Evolutionary conservation across 2,113 vertebrate genomes (phyloP).

Genomic region (Crotalus helleri): DNA sequence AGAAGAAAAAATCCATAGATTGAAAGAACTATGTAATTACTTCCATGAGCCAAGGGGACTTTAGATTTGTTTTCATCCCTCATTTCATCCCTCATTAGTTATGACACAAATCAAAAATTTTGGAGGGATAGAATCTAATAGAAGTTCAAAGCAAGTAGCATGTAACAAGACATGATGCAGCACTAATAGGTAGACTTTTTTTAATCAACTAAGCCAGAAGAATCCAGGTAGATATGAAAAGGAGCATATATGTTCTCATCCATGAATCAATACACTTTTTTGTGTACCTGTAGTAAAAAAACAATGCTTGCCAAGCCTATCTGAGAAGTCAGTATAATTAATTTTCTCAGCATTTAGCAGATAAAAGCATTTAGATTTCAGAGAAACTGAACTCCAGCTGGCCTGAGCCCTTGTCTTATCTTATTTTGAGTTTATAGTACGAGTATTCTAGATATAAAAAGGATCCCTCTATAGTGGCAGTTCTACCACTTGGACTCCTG

Average conservation of each 20-base stretch:
- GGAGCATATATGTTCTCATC: neutral
- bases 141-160: neutral
- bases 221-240: neutral
- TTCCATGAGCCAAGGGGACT: neutral
- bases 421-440: neutral
- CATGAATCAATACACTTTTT: slow-evolving; percentile 3
- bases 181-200: neutral
- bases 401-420: neutral
- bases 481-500: neutral
- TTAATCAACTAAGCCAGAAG: neutral
- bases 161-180: neutral
- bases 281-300: neutral
- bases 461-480: neutral
- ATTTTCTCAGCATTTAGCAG: neutral
- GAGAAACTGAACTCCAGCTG: neutral
- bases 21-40: neutral
- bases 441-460: neutral
- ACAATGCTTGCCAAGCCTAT: neutral
- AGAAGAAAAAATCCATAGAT: neutral
- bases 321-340: neutral
- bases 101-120: neutral
- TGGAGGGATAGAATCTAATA: neutral
- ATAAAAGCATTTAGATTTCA: neutral
- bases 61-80: neutral
- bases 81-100: neutral